Percentiles rank a stretch among this genome's conserved stretches.
Evolutionary conservation across 1,140 invertebrate species (phyloP).

Genomic region (Drosophila guanche): DNA sequence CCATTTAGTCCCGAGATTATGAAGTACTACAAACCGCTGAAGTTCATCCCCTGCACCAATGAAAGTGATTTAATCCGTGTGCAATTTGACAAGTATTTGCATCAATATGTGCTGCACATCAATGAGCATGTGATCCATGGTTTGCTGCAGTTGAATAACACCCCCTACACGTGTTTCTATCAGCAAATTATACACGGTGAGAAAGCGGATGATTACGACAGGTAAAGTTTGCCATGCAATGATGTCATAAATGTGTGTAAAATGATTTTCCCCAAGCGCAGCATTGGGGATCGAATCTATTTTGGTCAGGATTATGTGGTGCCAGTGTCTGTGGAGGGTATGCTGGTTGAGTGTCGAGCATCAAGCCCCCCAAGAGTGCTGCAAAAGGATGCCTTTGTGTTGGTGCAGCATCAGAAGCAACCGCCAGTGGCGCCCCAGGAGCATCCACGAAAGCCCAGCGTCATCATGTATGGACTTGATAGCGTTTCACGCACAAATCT

Average conservation of each 20-base stretch:
- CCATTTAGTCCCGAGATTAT: slow-evolving; percentile 33
- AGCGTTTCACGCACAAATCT: slow-evolving; percentile 80
- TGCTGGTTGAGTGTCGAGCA: slow-evolving; percentile 42
- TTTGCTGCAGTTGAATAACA: slow-evolving; percentile 7
- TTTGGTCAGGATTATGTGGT: slow-evolving; percentile 44
- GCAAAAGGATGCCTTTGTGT: slow-evolving; percentile 49
- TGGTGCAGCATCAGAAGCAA: slow-evolving; percentile 33
- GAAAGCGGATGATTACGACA: slow-evolving; percentile 36
- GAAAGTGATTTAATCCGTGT: slow-evolving; percentile 42
- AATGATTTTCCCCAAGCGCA: background rate
- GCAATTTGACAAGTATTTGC: slow-evolving; percentile 11
- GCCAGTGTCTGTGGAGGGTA: slow-evolving; percentile 45
- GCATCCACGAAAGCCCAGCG: slow-evolving; percentile 38
- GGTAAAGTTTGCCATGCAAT: slow-evolving; percentile 9
- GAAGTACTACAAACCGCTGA: slow-evolving; percentile 37
- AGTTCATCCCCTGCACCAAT: slow-evolving; percentile 51
- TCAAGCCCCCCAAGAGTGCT: slow-evolving; percentile 5
- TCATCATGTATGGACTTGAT: slow-evolving; percentile 68
- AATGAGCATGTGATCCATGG: slow-evolving; percentile 30
- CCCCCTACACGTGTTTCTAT: slow-evolving; percentile 41
- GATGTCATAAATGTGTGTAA: background rate
- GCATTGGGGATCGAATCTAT: slow-evolving; percentile 10
- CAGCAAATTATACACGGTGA: slow-evolving; percentile 31
- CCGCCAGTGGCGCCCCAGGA: background rate
- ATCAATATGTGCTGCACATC: slow-evolving; percentile 46